Percentiles rank a stretch among this genome's conserved stretches.
phyloP scores from a whole-genome alignment of 1,140 invertebrate species.

The Cephus cinctus region DNA sequence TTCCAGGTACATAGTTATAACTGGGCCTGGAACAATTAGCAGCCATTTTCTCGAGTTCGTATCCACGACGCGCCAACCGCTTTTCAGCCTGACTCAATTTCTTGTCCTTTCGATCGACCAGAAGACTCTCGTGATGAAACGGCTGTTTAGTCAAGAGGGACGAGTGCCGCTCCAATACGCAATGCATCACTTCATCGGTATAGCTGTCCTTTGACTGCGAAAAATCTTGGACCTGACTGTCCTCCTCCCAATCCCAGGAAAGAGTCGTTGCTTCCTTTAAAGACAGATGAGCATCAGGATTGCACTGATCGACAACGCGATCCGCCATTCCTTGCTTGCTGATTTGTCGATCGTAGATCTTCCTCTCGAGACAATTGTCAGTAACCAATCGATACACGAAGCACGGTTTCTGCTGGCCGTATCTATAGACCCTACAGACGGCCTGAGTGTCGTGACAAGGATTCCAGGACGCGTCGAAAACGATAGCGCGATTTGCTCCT shows the following conservation, averaged over 20 bases:
- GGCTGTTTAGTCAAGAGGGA: conserved; percentile 82
- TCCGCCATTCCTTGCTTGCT: conserved; percentile 98
- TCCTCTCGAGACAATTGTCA: conserved; percentile 95
- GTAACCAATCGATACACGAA: conserved; percentile 96
- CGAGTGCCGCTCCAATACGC: conserved; percentile 67
- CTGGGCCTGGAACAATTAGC: conserved; percentile 58
- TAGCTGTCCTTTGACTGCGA: conserved; percentile 71
- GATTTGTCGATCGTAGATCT: conserved; percentile 97
- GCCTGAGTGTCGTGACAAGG: conserved; percentile 99
- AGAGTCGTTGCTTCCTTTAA: conserved; percentile 93
- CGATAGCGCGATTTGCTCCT: conserved; percentile 95
- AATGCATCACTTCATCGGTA: conserved; percentile 78
- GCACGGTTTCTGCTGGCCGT: conserved; percentile 92
- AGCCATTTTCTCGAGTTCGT: conserved; percentile 91
- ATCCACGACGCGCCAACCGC: conserved; percentile 86
- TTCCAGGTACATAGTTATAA: conserved; percentile 54
- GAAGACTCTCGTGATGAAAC: conserved; percentile 94
- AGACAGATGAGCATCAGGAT: conserved; percentile 93
- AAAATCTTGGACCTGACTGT: conserved; percentile 72
- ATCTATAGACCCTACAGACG: conserved; percentile 94
- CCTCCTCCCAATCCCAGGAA: conserved; percentile 88
- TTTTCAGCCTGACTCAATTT: conserved; percentile 95
- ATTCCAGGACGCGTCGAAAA: conserved; percentile 99
- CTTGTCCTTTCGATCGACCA: conserved; percentile 94
- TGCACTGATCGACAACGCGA: conserved; percentile 96